phyloP scores from a whole-genome alignment of 2,797 vertebrate genomes.

The Chelmon rostratus region DNA sequence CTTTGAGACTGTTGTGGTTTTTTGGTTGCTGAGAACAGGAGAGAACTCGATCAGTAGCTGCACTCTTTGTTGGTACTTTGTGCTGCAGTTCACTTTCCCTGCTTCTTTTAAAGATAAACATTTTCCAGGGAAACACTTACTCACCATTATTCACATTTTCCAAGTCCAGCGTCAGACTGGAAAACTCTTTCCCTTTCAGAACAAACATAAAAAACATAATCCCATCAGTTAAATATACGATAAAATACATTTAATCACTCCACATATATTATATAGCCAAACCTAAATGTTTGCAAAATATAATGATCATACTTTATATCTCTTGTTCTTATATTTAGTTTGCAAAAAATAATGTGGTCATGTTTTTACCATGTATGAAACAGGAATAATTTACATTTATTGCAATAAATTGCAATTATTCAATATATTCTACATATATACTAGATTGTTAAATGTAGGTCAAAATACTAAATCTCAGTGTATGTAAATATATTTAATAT shows the following conservation, averaged over 20 bases:
- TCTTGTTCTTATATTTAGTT: no score
- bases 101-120: constrained; percentile 24
- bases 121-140: constrained; percentile 13
- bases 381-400: background rate
- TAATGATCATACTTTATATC: background rate
- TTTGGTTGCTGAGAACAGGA: constrained; percentile 9
- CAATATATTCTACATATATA: background rate
- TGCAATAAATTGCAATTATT: background rate
- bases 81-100: background rate
- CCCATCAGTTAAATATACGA: background rate
- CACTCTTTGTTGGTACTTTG: background rate
- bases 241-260: background rate
- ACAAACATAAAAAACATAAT: background rate
- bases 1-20: constrained; percentile 5
- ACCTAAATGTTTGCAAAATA: background rate
- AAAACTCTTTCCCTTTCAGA: background rate
- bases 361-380: constrained; percentile 1
- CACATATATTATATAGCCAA: background rate
- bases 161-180: background rate
- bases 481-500: background rate
- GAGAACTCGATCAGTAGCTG: constrained; percentile 1
- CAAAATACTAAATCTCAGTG: background rate
- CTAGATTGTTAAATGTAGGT: background rate
- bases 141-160: background rate
- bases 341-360: no score